phyloP scores from a whole-genome alignment of 2,888 invertebrate genomes.

The Drosophila parthenogenetica region DNA sequence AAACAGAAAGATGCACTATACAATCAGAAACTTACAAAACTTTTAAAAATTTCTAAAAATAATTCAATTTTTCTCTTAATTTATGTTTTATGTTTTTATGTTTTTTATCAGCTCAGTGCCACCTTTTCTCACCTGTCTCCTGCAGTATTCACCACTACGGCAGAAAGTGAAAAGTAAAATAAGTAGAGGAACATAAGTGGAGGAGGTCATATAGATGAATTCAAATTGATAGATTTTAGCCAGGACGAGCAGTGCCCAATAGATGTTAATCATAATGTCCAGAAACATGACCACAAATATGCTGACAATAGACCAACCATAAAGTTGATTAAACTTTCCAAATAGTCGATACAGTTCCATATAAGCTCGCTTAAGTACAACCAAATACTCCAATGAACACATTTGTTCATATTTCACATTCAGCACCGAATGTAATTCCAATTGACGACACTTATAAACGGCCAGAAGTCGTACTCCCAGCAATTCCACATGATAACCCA shows the following conservation, averaged over 20 bases:
- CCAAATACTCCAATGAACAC: slow-evolving; percentile 69
- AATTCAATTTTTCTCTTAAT: no score
- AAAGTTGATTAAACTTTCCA: slow-evolving; percentile 59
- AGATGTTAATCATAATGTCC: slow-evolving; percentile 70
- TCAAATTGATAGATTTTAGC: slow-evolving; percentile 47
- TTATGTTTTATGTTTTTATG: no score
- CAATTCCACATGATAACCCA: slow-evolving; percentile 56
- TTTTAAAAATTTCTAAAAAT: no score
- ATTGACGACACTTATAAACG: slow-evolving; percentile 52
- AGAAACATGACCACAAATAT: slow-evolving; percentile 69
- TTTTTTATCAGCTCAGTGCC: no score
- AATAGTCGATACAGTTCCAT: slow-evolving; percentile 65
- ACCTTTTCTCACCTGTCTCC: slow-evolving; percentile 61
- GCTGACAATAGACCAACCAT: slow-evolving; percentile 70
- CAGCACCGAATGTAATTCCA: slow-evolving; percentile 34
- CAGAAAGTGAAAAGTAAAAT: slow-evolving; percentile 57
- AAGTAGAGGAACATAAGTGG: slow-evolving; percentile 49
- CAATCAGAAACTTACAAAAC: no score
- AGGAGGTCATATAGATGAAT: slow-evolving; percentile 51
- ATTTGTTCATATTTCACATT: slow-evolving; percentile 60
- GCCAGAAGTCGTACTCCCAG: slow-evolving; percentile 58
- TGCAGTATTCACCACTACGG: slow-evolving; percentile 70
- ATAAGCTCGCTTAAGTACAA: slow-evolving; percentile 67
- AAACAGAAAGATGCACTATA: no score
- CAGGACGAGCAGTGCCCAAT: slow-evolving; percentile 66